Conservation (phyloP, 2,113 vertebrate genomes). For the Alligator sinensis region DNA sequence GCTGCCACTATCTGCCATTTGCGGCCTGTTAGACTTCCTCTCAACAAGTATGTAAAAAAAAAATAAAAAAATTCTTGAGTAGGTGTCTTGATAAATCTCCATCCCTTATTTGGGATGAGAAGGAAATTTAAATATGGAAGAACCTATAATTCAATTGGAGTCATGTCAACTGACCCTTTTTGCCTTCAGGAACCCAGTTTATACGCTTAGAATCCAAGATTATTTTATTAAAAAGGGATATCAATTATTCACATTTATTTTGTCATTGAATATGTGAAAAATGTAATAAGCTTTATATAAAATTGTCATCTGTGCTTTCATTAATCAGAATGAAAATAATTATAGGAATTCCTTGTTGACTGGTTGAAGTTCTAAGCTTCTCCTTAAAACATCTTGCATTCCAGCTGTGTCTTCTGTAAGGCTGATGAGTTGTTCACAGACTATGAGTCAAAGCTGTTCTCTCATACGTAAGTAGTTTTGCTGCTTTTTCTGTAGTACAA, state of each 20-base stretch:
- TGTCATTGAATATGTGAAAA: neutral
- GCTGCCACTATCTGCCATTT: slow-evolving; percentile 94
- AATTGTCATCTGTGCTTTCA: neutral
- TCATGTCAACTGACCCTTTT: neutral
- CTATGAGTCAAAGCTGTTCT: slow-evolving; percentile 97
- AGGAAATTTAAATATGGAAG: neutral
- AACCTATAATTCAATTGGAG: neutral
- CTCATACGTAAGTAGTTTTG: slow-evolving; percentile 89
- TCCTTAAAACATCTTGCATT: slow-evolving; percentile 66
- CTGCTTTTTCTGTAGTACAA: neutral
- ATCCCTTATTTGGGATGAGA: slow-evolving; percentile 12
- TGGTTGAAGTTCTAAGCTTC: slow-evolving; percentile 34
- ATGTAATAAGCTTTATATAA: neutral
- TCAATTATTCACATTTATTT: neutral
- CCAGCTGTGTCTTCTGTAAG: slow-evolving; percentile 97
- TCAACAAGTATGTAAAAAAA: slow-evolving; percentile 89
- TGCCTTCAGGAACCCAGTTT: neutral
- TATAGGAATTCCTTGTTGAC: neutral
- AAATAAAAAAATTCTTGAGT: neutral
- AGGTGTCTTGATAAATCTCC: neutral
- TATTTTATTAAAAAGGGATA: neutral
- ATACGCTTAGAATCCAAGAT: neutral
- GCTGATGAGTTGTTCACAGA: slow-evolving; percentile 97
- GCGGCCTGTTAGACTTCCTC: slow-evolving; percentile 90
- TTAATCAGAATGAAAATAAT: neutral